Evolutionary conservation across 2,888 invertebrate genomes (phyloP).

Genomic region (Cynaeus angustus): DNA sequence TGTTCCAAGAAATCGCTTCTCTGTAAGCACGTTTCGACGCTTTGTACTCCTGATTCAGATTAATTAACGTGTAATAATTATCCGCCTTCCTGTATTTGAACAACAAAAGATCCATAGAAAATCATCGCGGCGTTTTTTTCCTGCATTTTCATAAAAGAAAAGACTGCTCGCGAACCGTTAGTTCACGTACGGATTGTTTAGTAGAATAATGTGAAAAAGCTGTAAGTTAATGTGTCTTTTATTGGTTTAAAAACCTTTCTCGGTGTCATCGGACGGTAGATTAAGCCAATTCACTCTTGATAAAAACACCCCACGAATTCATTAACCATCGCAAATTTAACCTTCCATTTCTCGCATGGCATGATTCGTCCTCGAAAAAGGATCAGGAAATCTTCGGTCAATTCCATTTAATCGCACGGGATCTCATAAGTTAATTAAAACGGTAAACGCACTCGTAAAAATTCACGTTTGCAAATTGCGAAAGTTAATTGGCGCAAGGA

Average conservation of each 20-base stretch:
- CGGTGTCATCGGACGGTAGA: slow-evolving; percentile 2
- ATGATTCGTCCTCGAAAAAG: neutral
- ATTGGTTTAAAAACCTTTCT: slow-evolving; percentile 44
- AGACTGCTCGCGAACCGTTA: slow-evolving; percentile 34
- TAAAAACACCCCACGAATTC: slow-evolving; percentile 30
- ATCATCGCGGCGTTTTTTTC: slow-evolving; percentile 2
- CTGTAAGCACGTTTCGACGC: slow-evolving; percentile 1
- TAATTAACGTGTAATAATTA: slow-evolving; percentile 39
- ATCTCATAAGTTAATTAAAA: slow-evolving; percentile 27
- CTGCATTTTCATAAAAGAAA: slow-evolving; percentile 26
- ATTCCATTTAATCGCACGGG: slow-evolving; percentile 4
- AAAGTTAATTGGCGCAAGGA: slow-evolving; percentile 43
- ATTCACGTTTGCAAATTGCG: slow-evolving; percentile 36
- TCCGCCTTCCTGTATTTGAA: neutral
- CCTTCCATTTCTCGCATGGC: neutral
- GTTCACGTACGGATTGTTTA: slow-evolving; percentile 35
- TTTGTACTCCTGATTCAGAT: slow-evolving; percentile 35
- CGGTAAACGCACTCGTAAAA: slow-evolving; percentile 19
- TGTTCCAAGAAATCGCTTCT: slow-evolving; percentile 26
- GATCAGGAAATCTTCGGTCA: slow-evolving; percentile 16
- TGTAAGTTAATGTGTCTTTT: slow-evolving; percentile 55
- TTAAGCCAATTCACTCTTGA: slow-evolving; percentile 13
- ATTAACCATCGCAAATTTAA: slow-evolving; percentile 4
- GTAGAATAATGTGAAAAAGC: slow-evolving; percentile 41
- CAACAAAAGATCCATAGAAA: slow-evolving; percentile 13